These are phyloP conservation scores for Ips typographus DNA, from an alignment of 1,140 invertebrate genomes.

Conservation along the genomic window DNA sequence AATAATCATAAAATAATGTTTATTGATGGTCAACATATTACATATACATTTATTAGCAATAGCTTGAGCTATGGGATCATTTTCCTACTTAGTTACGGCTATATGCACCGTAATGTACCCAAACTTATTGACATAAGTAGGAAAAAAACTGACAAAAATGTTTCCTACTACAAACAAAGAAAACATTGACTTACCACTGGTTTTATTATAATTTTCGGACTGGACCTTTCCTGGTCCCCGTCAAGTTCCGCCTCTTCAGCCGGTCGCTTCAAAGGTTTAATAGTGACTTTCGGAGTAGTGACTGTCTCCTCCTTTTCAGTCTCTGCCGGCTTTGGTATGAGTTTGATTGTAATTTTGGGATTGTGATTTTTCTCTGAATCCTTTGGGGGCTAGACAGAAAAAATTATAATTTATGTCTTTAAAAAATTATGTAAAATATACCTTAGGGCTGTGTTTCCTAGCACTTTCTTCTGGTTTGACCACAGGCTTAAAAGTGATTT, in stretches of 20 bases:
- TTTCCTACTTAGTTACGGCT: too few species aligned
- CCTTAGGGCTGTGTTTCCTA: constrained; percentile 47
- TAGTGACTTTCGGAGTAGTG: constrained; percentile 49
- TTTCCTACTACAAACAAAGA: not conserved
- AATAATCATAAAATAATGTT: not conserved
- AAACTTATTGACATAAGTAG: not conserved
- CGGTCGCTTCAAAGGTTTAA: constrained; percentile 44
- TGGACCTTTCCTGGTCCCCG: constrained; percentile 33
- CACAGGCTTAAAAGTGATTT: constrained; percentile 50
- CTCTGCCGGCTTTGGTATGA: constrained; percentile 37
- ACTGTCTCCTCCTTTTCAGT: constrained; percentile 30
- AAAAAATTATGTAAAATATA: constrained; percentile 16
- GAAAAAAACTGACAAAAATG: not conserved
- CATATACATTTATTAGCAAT: too few species aligned
- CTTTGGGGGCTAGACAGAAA: constrained; percentile 42
- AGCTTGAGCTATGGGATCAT: too few species aligned
- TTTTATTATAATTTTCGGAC: constrained; percentile 51
- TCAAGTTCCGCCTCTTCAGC: constrained; percentile 32
- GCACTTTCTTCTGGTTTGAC: constrained; percentile 42
- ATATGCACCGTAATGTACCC: too few species aligned
- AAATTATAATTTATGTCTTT: constrained; percentile 40
- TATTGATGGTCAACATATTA: not conserved
- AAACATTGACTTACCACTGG: constrained; percentile 38
- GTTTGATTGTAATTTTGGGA: constrained; percentile 49
- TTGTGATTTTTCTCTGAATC: constrained; percentile 37